These are phyloP conservation scores for Microchrysa polita DNA, from an alignment of 2,888 invertebrate genomes.

Conservation along the genomic window DNA sequence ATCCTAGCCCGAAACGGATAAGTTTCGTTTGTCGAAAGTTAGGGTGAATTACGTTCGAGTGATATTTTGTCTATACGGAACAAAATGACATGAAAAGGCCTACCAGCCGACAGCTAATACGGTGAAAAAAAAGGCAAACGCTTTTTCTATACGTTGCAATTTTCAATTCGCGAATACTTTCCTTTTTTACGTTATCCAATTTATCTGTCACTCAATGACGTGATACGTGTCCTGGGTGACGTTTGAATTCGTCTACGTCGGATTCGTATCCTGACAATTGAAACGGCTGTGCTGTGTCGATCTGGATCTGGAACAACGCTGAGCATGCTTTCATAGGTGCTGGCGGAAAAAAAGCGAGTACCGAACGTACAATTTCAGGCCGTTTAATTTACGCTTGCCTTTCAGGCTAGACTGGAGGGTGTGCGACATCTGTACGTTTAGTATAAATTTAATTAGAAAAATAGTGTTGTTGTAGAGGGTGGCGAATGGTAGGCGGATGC, in stretches of 20 bases:
- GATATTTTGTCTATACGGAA: conserved; percentile 1
- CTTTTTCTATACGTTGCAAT: conserved; percentile 31
- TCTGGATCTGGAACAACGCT: too few species aligned
- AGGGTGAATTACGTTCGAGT: conserved; percentile 26
- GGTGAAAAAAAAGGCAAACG: conserved; percentile 5
- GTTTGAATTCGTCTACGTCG: conserved; percentile 23
- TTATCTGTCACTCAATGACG: conserved; percentile 48
- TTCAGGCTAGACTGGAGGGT: conserved; percentile 34
- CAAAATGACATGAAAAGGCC: conserved; percentile 5
- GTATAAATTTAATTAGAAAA: conserved; percentile 50
- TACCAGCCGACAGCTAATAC: background rate
- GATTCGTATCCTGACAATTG: conserved; percentile 5
- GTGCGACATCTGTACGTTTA: conserved; percentile 49
- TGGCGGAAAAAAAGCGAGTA: conserved; percentile 27
- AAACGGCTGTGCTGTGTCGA: background rate
- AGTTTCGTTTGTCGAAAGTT: conserved; percentile 41
- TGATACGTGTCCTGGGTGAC: conserved; percentile 44
- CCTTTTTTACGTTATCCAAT: conserved; percentile 45
- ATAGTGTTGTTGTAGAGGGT: conserved; percentile 46
- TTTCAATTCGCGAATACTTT: conserved; percentile 33
- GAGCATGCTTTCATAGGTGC: too few species aligned
- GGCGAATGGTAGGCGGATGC: background rate
- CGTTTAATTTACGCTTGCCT: conserved; percentile 44
- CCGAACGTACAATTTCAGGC: conserved; percentile 25
- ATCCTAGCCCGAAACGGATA: conserved; percentile 19